Conservation (phyloP, 2,888 invertebrate genomes). For the Brenthis ino region DNA sequence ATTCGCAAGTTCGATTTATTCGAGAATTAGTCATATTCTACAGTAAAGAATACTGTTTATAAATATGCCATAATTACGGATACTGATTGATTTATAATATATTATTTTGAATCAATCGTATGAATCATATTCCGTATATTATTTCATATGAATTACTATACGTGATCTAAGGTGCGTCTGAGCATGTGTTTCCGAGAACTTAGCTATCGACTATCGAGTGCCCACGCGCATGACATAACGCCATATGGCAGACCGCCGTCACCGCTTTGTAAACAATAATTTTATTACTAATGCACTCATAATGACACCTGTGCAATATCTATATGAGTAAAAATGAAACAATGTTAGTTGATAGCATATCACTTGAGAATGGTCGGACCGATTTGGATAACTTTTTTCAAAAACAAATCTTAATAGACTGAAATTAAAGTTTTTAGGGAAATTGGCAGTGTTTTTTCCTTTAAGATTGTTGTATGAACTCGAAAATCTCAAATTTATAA, state of each 20-base stretch:
- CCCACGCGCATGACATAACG: constrained; percentile 54
- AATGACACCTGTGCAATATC: constrained; percentile 22
- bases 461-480: too few species aligned
- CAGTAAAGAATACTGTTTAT: too few species aligned
- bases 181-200: constrained; percentile 25
- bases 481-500: too few species aligned
- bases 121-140: constrained; percentile 1
- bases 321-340: not conserved
- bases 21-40: too few species aligned
- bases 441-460: too few species aligned
- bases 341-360: too few species aligned
- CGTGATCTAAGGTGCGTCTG: constrained; percentile 33
- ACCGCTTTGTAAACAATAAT: constrained; percentile 25
- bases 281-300: constrained; percentile 18
- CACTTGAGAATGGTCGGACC: not conserved
- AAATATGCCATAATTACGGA: too few species aligned
- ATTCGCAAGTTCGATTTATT: too few species aligned
- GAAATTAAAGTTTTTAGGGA: too few species aligned
- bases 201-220: constrained; percentile 29
- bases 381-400: too few species aligned
- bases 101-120: not conserved
- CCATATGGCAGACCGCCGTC: constrained; percentile 49
- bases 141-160: constrained; percentile 20
- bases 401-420: too few species aligned
- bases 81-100: too few species aligned